Evolutionary conservation across 2,113 vertebrate species (phyloP).

Genomic region (Equus przewalskii): DNA sequence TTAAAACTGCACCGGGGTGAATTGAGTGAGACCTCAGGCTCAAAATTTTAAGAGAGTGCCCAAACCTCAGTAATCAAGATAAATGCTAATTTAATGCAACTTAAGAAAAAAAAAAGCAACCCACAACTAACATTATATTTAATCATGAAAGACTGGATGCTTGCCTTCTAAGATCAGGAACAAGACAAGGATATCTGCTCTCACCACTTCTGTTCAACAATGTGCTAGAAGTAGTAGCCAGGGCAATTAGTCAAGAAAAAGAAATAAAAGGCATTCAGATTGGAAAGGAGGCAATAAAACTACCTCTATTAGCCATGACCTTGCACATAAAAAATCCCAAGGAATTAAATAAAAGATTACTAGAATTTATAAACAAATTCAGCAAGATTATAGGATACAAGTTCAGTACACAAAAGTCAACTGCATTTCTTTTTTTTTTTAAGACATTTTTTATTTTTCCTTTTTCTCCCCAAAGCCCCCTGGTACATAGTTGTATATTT

Average conservation of each 20-base stretch:
- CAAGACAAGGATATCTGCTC: not conserved
- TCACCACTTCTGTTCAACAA: not conserved
- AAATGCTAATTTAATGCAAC: not conserved
- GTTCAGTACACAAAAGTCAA: not conserved
- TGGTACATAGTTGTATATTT: too few species aligned
- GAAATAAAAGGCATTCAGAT: not conserved
- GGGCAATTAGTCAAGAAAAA: not conserved
- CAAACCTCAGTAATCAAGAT: constrained; percentile 14
- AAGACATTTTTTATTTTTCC: too few species aligned
- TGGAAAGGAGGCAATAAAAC: constrained; percentile 17
- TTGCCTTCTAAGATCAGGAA: not conserved
- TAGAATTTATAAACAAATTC: constrained; percentile 40
- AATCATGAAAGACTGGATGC: not conserved
- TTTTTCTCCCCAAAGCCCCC: too few species aligned
- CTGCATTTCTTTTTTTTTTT: not conserved
- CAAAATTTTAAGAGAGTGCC: not conserved
- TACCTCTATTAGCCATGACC: not conserved
- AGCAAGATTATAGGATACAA: not conserved
- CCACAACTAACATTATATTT: not conserved
- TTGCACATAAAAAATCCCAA: not conserved
- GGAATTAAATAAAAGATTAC: not conserved
- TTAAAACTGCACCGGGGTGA: not conserved
- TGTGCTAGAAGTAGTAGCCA: not conserved
- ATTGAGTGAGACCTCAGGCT: not conserved
- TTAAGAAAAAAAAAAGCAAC: not conserved